Evolutionary conservation across 2,888 invertebrate genomes (phyloP).

Genomic region (Brassicogethes aeneus): DNA sequence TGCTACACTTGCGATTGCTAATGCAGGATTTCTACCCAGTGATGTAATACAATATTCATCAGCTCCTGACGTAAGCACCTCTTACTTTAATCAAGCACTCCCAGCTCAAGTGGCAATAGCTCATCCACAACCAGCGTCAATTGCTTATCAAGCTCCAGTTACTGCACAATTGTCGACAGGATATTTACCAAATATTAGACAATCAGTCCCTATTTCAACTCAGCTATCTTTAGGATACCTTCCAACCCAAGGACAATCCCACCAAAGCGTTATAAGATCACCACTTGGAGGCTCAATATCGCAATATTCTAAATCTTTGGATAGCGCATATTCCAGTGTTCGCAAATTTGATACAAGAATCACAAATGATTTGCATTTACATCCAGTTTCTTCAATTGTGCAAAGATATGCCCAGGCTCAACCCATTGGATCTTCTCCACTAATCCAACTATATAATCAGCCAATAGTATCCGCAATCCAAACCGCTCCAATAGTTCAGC

Average conservation of each 20-base stretch:
- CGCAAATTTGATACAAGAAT: not conserved
- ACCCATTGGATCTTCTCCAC: conserved; percentile 42
- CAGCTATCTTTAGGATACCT: conserved; percentile 21
- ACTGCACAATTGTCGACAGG: too few relatives aligned
- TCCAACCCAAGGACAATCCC: too few relatives aligned
- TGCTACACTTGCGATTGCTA: conserved; percentile 50
- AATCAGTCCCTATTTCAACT: conserved; percentile 40
- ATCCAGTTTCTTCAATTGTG: too few relatives aligned
- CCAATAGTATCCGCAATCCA: conserved; percentile 28
- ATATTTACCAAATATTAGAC: too few relatives aligned
- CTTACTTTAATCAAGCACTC: conserved; percentile 21
- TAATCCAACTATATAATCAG: conserved; percentile 41
- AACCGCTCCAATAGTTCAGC: conserved; percentile 20
- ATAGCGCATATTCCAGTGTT: not conserved
- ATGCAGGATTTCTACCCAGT: conserved; percentile 46
- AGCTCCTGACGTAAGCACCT: conserved; percentile 20
- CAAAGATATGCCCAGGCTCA: too few relatives aligned
- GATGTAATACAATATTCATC: conserved; percentile 21
- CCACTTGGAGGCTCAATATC: not conserved
- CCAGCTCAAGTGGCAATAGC: conserved; percentile 12
- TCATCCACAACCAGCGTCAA: conserved; percentile 2
- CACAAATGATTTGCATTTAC: not conserved
- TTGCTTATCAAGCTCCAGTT: conserved; percentile 21
- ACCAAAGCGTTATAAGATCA: not conserved
- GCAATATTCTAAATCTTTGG: not conserved